phyloP scores from a whole-genome alignment of 2,113 vertebrate species.

The Lota lota region DNA sequence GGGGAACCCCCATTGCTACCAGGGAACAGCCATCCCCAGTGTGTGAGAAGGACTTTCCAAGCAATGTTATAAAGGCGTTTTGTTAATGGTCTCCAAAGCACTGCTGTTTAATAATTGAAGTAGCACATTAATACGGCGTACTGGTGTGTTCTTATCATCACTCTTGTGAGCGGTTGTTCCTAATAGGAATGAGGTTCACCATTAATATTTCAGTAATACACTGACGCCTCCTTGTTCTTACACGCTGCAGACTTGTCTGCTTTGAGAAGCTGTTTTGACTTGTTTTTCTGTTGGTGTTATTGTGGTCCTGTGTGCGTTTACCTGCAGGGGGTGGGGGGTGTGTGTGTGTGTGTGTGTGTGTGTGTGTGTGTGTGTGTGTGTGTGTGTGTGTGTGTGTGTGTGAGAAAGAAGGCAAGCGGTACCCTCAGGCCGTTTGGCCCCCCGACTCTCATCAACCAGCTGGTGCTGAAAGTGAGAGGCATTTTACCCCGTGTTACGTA shows the following conservation, averaged over 20 bases:
- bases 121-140: neutral
- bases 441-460: constrained; percentile 69
- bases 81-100: neutral
- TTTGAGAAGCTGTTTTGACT: too few species aligned
- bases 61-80: neutral
- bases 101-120: neutral
- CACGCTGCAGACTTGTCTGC: too few species aligned
- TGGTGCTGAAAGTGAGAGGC: constrained; percentile 68
- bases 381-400: constrained; percentile 8
- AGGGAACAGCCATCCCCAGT: constrained; percentile 55
- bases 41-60: constrained; percentile 33
- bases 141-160: neutral
- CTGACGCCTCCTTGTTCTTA: too few species aligned
- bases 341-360: neutral
- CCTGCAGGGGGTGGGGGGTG: neutral
- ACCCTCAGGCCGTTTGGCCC: constrained; percentile 65
- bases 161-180: too few species aligned
- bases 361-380: constrained; percentile 42
- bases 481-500: constrained; percentile 54
- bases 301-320: neutral
- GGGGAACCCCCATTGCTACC: too few species aligned
- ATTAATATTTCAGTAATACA: too few species aligned
- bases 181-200: too few species aligned
- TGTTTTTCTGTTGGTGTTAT: too few species aligned
- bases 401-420: constrained; percentile 64